Evolutionary conservation across 2,888 invertebrate genomes (phyloP), one percentile per base, ranked within the genome.

Genomic region (Lasioglossum vierecki): DNA sequence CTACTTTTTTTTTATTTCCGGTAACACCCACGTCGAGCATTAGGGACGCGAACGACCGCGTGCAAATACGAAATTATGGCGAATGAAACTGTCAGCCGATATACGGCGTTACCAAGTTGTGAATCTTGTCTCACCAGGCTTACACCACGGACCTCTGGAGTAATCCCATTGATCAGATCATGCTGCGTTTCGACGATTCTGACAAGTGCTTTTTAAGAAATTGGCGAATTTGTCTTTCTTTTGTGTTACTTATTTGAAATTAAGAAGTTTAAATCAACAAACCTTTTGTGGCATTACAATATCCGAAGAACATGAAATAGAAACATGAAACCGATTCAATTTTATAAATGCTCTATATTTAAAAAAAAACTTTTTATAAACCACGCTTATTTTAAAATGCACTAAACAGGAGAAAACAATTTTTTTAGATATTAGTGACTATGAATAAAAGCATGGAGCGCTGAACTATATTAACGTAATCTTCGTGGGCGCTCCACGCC

Each of bases 11-110:
- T 4, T 11, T 35, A 35, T 30, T 30, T 35, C 39, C 35, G 22
- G 22, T 68, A 39, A 8, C 35, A n/a, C 15, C 26, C 80, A 63
- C 76, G 68, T 30, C 60, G 66, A 63, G 74, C 77, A 73, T 68
- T 73, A 77, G 18, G n/a, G 30, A n/a, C 35, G 39, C 30, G 68
- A 39, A 68, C 39, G 22, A 22, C 9, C 68, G 22, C 22, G 39
- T 68, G 39, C 15, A 66, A 66, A 66, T 35, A 6, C 60, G 60
- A 60, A 60, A 60, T 60, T 60, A 60, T 60, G 60, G 26, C 60
- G 60, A 26, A 26, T 26, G 13, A 60, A 60, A 60, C 60, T 60
- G 60, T 13, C 60, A 26, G 15, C 4, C 26, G 22, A 53, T 22
- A 26, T 30, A 13, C 60, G 13, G 60, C 26, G 15, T 3, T 26